Conservation (phyloP, 2,888 invertebrate species). For the Fragum whitleyi region DNA sequence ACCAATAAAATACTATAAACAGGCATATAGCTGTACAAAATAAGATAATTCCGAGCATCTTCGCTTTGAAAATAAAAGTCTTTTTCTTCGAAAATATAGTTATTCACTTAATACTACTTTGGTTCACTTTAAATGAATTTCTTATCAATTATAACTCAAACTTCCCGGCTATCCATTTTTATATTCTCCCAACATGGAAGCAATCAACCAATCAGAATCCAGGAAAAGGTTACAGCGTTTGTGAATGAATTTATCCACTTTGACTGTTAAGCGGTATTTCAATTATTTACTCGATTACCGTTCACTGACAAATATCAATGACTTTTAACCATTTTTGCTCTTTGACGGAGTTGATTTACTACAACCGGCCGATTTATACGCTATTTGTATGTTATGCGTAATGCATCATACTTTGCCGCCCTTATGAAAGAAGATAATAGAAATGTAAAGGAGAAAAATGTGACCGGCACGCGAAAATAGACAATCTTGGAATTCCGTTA, state of each 20-base stretch:
- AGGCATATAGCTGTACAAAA: slow-evolving; percentile 18
- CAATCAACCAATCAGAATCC: slow-evolving; percentile 10
- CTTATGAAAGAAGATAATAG: too few relatives aligned
- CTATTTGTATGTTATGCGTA: too few relatives aligned
- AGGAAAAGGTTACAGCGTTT: not conserved
- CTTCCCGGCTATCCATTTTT: not conserved
- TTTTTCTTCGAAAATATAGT: not conserved
- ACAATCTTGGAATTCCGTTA: too few relatives aligned
- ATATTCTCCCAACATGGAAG: not conserved
- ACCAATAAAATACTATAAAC: slow-evolving; percentile 65
- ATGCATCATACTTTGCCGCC: too few relatives aligned
- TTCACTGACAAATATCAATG: too few relatives aligned
- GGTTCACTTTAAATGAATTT: slow-evolving; percentile 13
- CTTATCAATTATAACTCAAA: not conserved
- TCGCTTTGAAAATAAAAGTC: not conserved
- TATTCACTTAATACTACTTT: not conserved
- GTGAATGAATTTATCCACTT: not conserved
- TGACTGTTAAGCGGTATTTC: too few relatives aligned
- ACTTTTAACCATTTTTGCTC: too few relatives aligned
- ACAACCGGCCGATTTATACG: too few relatives aligned
- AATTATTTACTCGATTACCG: too few relatives aligned
- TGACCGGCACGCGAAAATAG: too few relatives aligned
- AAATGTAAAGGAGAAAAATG: too few relatives aligned
- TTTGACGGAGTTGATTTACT: too few relatives aligned
- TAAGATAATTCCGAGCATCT: slow-evolving; percentile 9